phyloP scores from a whole-genome alignment of 2,113 vertebrate species.

The Dasyprocta punctata region DNA sequence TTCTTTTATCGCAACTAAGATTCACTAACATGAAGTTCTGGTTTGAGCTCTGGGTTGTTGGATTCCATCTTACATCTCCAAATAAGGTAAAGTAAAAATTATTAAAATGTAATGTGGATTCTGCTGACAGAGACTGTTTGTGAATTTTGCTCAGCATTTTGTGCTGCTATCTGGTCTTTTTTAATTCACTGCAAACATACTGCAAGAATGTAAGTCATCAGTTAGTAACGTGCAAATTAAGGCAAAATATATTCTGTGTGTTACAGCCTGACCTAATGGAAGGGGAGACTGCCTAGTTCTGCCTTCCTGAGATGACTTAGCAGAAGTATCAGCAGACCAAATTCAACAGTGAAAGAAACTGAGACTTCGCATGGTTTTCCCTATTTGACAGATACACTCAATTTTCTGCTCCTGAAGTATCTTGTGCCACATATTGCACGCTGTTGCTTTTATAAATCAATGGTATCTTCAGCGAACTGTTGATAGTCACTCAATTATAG shows the following conservation, averaged over 20 bases:
- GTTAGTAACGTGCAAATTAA: neutral
- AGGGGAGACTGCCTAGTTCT: neutral
- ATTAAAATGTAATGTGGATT: slow-evolving; percentile 12
- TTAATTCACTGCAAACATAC: slow-evolving; percentile 27
- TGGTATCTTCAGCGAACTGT: neutral
- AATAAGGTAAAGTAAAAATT: slow-evolving; percentile 66
- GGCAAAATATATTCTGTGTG: neutral
- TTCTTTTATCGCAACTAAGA: slow-evolving; percentile 35
- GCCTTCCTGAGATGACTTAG: neutral
- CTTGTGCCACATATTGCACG: neutral
- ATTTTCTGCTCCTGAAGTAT: neutral
- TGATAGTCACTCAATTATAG: neutral
- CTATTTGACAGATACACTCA: neutral
- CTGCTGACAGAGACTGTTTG: slow-evolving; percentile 52
- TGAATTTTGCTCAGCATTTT: slow-evolving; percentile 40
- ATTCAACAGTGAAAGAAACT: neutral
- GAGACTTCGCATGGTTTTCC: neutral
- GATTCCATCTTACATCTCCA: slow-evolving; percentile 37
- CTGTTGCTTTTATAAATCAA: neutral
- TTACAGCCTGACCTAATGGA: neutral
- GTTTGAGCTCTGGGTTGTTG: neutral
- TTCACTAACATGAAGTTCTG: slow-evolving; percentile 22
- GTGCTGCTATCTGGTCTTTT: slow-evolving; percentile 16
- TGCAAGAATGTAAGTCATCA: neutral
- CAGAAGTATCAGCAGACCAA: neutral